Evolutionary conservation across 1,140 invertebrate genomes (phyloP).

Genomic region (Hirudo medicinalis): DNA sequence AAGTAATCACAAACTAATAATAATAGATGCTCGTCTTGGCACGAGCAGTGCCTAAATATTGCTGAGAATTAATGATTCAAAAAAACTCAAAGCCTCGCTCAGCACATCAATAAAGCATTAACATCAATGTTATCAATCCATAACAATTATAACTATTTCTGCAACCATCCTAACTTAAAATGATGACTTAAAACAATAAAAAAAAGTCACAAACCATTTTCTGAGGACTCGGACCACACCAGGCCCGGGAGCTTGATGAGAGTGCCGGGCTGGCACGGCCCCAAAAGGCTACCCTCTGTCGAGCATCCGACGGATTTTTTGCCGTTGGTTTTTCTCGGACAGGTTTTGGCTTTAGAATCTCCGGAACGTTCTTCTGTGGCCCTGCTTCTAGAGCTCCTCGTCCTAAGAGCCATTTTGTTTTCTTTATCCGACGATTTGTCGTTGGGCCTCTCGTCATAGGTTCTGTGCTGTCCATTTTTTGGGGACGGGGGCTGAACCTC

Average conservation of each 20-base stretch:
- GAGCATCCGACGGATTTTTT: background rate
- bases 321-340: too few relatives aligned
- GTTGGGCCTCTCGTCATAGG: background rate
- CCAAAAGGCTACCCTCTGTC: background rate
- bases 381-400: background rate
- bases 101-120: too few relatives aligned
- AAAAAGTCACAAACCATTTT: background rate
- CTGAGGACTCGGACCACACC: background rate
- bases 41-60: too few relatives aligned
- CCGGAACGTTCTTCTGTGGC: background rate
- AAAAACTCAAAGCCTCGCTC: too few relatives aligned
- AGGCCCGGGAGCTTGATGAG: background rate
- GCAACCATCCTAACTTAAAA: background rate
- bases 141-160: too few relatives aligned
- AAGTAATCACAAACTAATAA: too few relatives aligned
- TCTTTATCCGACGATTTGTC: background rate
- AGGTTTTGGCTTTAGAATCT: background rate
- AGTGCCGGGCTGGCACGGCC: background rate
- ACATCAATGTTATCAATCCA: too few relatives aligned
- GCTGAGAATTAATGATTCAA: too few relatives aligned
- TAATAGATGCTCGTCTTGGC: too few relatives aligned
- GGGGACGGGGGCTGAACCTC: background rate
- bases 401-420: background rate
- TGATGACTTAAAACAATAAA: background rate
- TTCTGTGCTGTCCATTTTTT: background rate